phyloP scores from a whole-genome alignment of 2,888 invertebrate genomes.

The Paralinhomoeus sp. region DNA sequence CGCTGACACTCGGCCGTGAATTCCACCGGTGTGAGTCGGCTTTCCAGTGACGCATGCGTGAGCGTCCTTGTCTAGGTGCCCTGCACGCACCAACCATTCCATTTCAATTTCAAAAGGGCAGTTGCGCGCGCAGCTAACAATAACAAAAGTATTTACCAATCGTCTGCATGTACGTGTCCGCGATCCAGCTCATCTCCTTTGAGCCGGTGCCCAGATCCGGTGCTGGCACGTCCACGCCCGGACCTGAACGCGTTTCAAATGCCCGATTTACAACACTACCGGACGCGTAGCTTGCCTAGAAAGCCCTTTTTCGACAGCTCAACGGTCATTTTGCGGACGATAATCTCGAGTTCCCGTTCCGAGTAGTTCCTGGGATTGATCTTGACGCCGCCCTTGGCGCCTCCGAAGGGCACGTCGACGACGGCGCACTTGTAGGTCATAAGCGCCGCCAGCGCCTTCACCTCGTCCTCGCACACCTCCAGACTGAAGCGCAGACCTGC shows the following conservation, averaged over 20 bases:
- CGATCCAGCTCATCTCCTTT: constrained; percentile 93
- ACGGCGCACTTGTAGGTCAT: constrained; percentile 99
- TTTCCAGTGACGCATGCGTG: constrained; percentile 92
- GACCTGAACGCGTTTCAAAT: constrained; percentile 38
- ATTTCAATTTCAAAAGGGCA: not conserved
- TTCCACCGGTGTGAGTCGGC: constrained; percentile 83
- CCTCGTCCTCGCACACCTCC: constrained; percentile 74
- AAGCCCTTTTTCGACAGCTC: constrained; percentile 90
- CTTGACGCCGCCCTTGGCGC: constrained; percentile 61
- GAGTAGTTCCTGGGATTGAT: constrained; percentile 79
- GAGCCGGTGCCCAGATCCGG: constrained; percentile 96
- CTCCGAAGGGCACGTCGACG: constrained; percentile 94
- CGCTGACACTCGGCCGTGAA: constrained; percentile 85
- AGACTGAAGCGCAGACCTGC: constrained; percentile 66
- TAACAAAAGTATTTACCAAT: no score
- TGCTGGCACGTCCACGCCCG: constrained; percentile 92
- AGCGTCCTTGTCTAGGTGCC: constrained; percentile 54
- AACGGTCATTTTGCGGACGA: constrained; percentile 72
- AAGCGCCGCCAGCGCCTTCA: constrained; percentile 76
- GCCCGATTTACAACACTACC: no score
- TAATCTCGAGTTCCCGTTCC: constrained; percentile 78
- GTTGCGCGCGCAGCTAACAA: no score
- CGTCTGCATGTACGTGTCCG: constrained; percentile 87
- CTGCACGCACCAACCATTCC: not conserved
- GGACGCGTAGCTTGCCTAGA: constrained; percentile 41